Evolutionary conservation across 53 echinoderm and acorn worm species (phyloP).

Genomic region (Actinopyga echinites): DNA sequence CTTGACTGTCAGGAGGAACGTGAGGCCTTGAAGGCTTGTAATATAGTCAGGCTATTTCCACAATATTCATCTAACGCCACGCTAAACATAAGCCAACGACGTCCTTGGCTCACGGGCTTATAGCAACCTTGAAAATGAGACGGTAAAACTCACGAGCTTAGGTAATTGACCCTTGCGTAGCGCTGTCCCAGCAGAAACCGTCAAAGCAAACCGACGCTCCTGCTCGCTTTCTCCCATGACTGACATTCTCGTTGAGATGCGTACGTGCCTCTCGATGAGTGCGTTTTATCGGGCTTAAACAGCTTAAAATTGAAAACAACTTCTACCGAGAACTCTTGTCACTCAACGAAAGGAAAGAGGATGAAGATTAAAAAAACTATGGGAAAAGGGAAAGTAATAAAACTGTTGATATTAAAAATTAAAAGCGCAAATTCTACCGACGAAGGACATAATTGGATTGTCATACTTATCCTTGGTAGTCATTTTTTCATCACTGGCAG

Average conservation of each 20-base stretch:
- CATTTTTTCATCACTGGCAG: neutral
- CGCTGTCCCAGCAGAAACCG: constrained; percentile 4
- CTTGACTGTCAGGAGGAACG: neutral
- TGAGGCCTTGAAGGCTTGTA: constrained; percentile 25
- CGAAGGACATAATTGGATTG: constrained; percentile 4
- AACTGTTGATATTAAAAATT: constrained; percentile 17
- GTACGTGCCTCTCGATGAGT: constrained; percentile 13
- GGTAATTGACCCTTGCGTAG: constrained; percentile 27
- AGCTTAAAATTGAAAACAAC: constrained; percentile 15
- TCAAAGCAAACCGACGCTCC: neutral
- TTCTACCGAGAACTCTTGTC: constrained; percentile 15
- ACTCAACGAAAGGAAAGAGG: neutral
- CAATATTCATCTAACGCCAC: constrained; percentile 24
- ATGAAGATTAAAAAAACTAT: neutral
- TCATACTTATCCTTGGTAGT: neutral
- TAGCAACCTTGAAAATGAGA: constrained; percentile 30
- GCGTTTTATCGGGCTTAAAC: neutral
- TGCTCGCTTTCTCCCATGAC: neutral
- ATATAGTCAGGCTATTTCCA: constrained; percentile 28
- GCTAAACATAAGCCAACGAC: neutral
- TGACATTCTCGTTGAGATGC: neutral
- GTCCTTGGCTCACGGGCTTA: constrained; percentile 40
- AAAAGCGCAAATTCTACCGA: constrained; percentile 18
- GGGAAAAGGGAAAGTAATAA: neutral
- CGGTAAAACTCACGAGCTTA: constrained; percentile 4